Conservation (phyloP, 2,888 invertebrate species). For the Nephrotoma guestfalica region DNA sequence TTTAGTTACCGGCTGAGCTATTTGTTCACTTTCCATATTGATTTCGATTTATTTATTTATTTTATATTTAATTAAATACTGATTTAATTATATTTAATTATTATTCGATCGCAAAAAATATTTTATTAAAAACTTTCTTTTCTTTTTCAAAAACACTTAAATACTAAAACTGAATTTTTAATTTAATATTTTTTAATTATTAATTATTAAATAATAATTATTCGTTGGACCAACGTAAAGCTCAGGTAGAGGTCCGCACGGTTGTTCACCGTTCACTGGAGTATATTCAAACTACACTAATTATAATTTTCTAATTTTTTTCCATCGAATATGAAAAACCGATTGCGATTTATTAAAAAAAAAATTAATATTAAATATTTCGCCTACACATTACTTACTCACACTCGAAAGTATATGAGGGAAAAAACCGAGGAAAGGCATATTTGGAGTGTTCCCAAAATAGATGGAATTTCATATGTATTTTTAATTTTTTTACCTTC, state of each 20-base stretch:
- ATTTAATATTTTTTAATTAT: conserved; percentile 2
- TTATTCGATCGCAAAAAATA: not conserved
- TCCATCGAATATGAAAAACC: conserved; percentile 1
- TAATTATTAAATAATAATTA: conserved; percentile 3
- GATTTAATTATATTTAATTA: not conserved
- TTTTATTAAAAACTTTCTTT: not conserved
- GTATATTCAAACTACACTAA: not conserved
- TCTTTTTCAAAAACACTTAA: not conserved
- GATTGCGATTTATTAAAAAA: not conserved
- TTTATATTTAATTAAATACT: not conserved
- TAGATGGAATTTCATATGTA: conserved; percentile 4
- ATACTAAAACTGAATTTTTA: not conserved
- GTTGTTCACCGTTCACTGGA: conserved; percentile 14
- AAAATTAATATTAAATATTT: not conserved
- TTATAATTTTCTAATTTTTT: not conserved
- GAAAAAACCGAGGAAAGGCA: not conserved
- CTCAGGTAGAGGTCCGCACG: conserved; percentile 16
- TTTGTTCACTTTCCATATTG: conserved; percentile 6
- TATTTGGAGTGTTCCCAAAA: conserved; percentile 6
- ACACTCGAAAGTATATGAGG: not conserved
- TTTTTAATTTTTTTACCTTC: not conserved
- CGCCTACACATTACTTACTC: conserved; percentile 2
- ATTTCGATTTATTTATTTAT: conserved; percentile 1
- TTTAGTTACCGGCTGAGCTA: not conserved
- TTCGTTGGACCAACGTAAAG: conserved; percentile 13